Conservation (phyloP, 1,140 invertebrate genomes). For the Drosophila triauraria region DNA sequence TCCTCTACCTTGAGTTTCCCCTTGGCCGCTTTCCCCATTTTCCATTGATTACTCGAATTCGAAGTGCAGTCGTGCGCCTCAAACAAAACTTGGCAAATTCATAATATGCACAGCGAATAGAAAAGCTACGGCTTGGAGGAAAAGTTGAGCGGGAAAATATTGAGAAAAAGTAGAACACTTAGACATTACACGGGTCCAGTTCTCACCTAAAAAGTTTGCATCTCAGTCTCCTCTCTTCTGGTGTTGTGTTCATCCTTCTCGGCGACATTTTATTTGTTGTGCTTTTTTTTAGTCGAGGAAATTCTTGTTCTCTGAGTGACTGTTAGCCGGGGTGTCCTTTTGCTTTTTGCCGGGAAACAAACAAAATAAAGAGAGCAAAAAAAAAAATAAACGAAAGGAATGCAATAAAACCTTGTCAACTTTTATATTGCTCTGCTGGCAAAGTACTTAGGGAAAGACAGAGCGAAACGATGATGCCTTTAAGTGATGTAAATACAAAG, state of each 20-base stretch:
- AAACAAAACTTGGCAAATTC: slow-evolving; percentile 35
- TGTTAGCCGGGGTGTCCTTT: slow-evolving; percentile 38
- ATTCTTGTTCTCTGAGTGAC: slow-evolving; percentile 38
- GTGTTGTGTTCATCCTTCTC: background rate
- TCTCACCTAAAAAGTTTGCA: slow-evolving; percentile 38
- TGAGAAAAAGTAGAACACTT: slow-evolving; percentile 18
- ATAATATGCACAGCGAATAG: slow-evolving; percentile 42
- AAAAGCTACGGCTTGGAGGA: background rate
- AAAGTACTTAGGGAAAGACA: slow-evolving; percentile 26
- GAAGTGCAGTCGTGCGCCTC: slow-evolving; percentile 56
- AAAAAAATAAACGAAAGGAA: slow-evolving; percentile 15
- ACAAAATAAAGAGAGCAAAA: slow-evolving; percentile 1
- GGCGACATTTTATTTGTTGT: slow-evolving; percentile 26
- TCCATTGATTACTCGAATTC: slow-evolving; percentile 68
- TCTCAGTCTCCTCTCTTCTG: background rate
- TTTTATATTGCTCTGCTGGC: slow-evolving; percentile 45
- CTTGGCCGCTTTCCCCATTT: background rate
- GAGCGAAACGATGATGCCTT: background rate
- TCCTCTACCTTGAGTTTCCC: too few relatives aligned
- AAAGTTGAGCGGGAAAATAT: slow-evolving; percentile 4
- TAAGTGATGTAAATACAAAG: slow-evolving; percentile 34
- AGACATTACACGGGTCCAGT: slow-evolving; percentile 37
- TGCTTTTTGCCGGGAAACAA: slow-evolving; percentile 13
- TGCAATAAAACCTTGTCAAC: slow-evolving; percentile 48
- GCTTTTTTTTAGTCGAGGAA: slow-evolving; percentile 19